Base-by-base conservation (phyloP, 1,140 invertebrate genomes). In the Mylabris phalerata region DNA sequence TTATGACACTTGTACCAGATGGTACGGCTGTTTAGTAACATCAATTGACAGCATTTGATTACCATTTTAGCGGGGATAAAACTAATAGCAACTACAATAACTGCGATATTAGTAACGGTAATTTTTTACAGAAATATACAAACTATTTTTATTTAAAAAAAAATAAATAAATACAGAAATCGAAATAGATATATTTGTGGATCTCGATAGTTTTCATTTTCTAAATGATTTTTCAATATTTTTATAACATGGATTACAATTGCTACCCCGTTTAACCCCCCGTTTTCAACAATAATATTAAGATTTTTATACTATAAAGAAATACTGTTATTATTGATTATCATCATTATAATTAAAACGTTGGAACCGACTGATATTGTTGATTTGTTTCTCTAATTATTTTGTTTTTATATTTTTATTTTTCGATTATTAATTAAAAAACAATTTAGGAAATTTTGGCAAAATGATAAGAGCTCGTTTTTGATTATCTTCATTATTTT, bases 41-140 rank as follows among this genome's bases (percentile, higher is more conserved):
- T 19, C 19, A 19, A 19, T 19, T 48, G 19, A 32, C 48, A 50
- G 13, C 50, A 44, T 40, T 45, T 59, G 44, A 38, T 50, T 57
- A 32, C 32, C 32, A 32, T 5, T 5, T 32, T 32, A 32, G 7
- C 7, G 32, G 32, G 4, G 32, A 4, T 32, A 5, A 7, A 32
- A 32, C 4, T 32, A 5, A 5, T 7, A 32, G 32, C 32, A 32
- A 32, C 32, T 32, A 32, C 32, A 32, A 32, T 32, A 66, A 61
- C 71, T 73, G 70, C 70, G 70, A 73, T 73, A 73, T 67, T 73
- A 70, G 65, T 64, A 55, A 61, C 55, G 52, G 57, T 58, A 63
- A 67, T 66, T 67, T 64, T 68, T 68, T 65, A 68, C 66, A 60
- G 67, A 61, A 65, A 57, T 67, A 67, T 69, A 32, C 32, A 32